Base-by-base conservation (phyloP, 2,888 invertebrate genomes). In the Leucania comma region DNA sequence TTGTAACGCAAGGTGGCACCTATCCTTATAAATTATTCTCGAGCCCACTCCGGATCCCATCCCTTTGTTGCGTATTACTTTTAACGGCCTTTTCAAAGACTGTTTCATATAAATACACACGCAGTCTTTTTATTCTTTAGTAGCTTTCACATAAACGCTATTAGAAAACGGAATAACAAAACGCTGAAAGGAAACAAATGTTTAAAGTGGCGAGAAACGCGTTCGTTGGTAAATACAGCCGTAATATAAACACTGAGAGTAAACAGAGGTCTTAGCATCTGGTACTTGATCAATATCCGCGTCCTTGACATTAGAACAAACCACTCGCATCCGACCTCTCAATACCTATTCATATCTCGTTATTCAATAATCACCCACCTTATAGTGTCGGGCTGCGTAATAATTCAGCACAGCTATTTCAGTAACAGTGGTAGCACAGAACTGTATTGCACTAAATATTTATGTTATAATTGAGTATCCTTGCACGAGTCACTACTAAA, bases 231-330 rank as follows among this genome's bases (percentile, higher is more conserved):
- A 82, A 82, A 84, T 82, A 73, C 42, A 20, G 22, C 35, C 9
- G 22, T 60, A 67, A 54, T 67, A 80, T 46, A 75, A 83, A 84
- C 72, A 76, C 35, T 29, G 22, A 65, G 29, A 73, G 77, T 84
- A 84, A 85, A 84, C 80, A 85, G 80, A 71, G 54, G 60, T 78
- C 72, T 80, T 76, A 69, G 72, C 86, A 87, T 88, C 84, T 85
- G 81, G 79, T 88, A 89, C 86, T 89, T 93, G 92, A 93, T 95
- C 95, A 91, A 95, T 95, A 95, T 90, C 85, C 84, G 87, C 92
- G 95, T 93, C 95, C 95, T 95, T 95, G 95, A 95, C 95, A 94
- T 95, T 94, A 91, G 84, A 87, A 81, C 80, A 89, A 83, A 82
- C 73, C 82, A 79, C 79, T 85, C 80, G 82, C 82, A 88, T 89